phyloP scores from a whole-genome alignment of 1,140 invertebrate species.

The Samia ricini region DNA sequence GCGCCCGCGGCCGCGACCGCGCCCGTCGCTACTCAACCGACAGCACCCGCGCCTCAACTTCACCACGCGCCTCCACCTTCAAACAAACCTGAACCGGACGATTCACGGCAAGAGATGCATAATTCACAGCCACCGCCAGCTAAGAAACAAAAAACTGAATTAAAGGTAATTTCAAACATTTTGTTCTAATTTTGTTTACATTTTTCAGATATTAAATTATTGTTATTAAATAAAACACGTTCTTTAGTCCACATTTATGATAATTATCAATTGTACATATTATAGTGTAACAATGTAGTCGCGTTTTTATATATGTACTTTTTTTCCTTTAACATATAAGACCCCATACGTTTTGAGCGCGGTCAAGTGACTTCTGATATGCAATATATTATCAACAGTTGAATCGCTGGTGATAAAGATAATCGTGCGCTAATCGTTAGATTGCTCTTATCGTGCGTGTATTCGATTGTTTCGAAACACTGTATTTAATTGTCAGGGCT shows the following conservation, averaged over 20 bases:
- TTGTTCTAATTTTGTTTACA: background rate
- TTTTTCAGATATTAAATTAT: background rate
- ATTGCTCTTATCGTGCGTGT: conserved; percentile 67
- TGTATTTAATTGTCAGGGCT: conserved; percentile 74
- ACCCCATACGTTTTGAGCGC: background rate
- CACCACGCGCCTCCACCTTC: conserved; percentile 74
- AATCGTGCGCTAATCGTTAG: conserved; percentile 44
- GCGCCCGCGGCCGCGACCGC: conserved; percentile 60
- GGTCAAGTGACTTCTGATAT: background rate
- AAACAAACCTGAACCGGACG: conserved; percentile 66
- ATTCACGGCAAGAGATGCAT: conserved; percentile 74
- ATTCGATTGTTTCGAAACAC: conserved; percentile 65
- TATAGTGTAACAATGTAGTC: background rate
- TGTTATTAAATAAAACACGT: conserved; percentile 1
- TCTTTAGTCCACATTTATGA: background rate
- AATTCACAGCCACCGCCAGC: conserved; percentile 80
- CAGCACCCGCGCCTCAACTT: conserved; percentile 68
- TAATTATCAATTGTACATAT: background rate
- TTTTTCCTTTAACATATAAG: background rate
- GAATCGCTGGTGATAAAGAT: conserved; percentile 22
- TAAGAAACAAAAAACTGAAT: conserved; percentile 83
- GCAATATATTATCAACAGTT: conserved; percentile 14
- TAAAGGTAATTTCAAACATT: conserved; percentile 77
- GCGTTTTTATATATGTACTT: background rate
- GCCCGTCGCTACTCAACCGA: conserved; percentile 28